Percentiles rank a stretch among this genome's conserved stretches.
These are phyloP conservation scores for Dendroctonus ponderosae DNA, from an alignment of 1,140 invertebrate genomes.

Conservation along the genomic window DNA sequence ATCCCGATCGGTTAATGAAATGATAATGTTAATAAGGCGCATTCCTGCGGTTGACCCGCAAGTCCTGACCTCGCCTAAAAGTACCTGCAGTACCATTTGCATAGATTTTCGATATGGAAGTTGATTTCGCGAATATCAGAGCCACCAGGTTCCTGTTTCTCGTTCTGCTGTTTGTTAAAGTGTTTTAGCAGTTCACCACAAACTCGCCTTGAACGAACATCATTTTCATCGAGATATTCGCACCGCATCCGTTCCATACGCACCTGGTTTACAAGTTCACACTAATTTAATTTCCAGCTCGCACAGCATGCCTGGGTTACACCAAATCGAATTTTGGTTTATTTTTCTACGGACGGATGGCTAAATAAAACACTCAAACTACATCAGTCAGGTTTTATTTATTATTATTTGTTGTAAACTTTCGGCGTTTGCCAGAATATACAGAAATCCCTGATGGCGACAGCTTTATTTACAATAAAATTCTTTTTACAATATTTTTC, in stretches of 20 bases:
- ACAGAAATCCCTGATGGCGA: conserved; percentile 45
- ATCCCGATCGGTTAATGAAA: conserved; percentile 45
- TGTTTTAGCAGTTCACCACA: too few species aligned
- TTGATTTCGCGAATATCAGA: too few species aligned
- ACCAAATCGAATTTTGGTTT: background rate
- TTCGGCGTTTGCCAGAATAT: conserved; percentile 38
- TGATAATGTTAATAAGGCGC: conserved; percentile 46
- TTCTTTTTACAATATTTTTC: conserved; percentile 38
- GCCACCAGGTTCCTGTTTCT: background rate
- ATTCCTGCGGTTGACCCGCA: conserved; percentile 31
- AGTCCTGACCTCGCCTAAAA: conserved; percentile 39
- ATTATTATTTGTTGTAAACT: conserved; percentile 43
- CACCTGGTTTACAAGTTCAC: background rate
- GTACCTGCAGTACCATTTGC: conserved; percentile 1
- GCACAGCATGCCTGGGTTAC: background rate
- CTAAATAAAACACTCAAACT: conserved; percentile 33
- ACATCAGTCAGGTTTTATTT: conserved; percentile 44
- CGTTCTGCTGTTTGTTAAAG: too few species aligned
- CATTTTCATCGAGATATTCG: too few species aligned
- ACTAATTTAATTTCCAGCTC: background rate
- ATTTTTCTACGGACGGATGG: conserved; percentile 10
- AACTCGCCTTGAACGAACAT: too few species aligned
- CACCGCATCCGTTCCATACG: too few species aligned
- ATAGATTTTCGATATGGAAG: conserved; percentile 4
- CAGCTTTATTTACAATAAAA: conserved; percentile 42